Percentiles rank a stretch among this genome's conserved stretches.
These are phyloP conservation scores for Athalia circularis DNA, from an alignment of 2,888 invertebrate genomes.

Conservation along the genomic window DNA sequence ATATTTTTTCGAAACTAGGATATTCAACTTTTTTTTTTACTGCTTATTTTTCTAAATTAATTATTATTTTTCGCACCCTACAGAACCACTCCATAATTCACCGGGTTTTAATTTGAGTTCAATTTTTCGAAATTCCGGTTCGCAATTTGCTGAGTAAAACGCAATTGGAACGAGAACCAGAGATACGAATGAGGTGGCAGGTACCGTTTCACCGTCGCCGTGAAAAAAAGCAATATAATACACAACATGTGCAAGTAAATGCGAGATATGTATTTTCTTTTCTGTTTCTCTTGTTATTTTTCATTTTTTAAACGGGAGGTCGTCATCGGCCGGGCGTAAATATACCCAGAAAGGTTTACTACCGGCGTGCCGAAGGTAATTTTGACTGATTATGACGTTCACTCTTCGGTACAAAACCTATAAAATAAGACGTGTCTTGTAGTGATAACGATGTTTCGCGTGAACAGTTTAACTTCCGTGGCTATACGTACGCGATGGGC, in stretches of 20 bases:
- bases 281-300: too few species aligned
- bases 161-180: not conserved
- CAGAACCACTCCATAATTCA: too few species aligned
- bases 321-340: slow-evolving; percentile 31
- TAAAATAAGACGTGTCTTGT: slow-evolving; percentile 43
- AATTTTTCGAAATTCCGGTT: not conserved
- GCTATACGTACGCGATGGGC: not conserved
- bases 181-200: not conserved
- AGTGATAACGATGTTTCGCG: slow-evolving; percentile 40
- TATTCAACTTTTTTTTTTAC: too few species aligned
- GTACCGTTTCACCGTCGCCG: not conserved
- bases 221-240: not conserved
- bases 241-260: slow-evolving; percentile 21
- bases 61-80: too few species aligned
- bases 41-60: too few species aligned
- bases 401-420: slow-evolving; percentile 22
- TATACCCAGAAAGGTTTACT: slow-evolving; percentile 28
- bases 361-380: slow-evolving; percentile 33
- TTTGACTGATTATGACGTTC: slow-evolving; percentile 43
- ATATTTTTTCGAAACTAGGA: not conserved
- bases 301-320: slow-evolving; percentile 37
- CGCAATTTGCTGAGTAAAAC: not conserved
- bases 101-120: too few species aligned
- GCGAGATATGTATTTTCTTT: not conserved
- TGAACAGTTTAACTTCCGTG: slow-evolving; percentile 24